Conservation (phyloP, 2,797 vertebrate species). For the Chiroxiphia lanceolata region DNA sequence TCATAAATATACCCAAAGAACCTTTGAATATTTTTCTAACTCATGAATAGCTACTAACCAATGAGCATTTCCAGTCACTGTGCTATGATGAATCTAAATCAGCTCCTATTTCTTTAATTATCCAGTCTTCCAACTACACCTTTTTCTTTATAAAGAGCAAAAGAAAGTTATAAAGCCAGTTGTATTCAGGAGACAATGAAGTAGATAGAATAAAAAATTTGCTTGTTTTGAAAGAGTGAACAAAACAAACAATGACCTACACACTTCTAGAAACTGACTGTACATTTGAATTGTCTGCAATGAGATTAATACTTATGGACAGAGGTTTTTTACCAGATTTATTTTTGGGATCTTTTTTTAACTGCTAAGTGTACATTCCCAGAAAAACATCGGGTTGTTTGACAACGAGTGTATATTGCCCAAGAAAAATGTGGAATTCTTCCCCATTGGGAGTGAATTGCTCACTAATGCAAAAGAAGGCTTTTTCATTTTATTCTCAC, state of each 20-base stretch:
- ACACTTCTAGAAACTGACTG: not conserved
- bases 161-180: not conserved
- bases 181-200: not conserved
- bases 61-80: not conserved
- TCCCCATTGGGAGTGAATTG: not conserved
- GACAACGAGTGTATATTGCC: not conserved
- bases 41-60: not conserved
- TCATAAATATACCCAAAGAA: not conserved
- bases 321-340: not conserved
- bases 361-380: not conserved
- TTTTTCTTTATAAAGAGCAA: not conserved
- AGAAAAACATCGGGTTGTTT: not conserved
- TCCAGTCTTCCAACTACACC: not conserved
- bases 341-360: fast-evolving
- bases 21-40: not conserved
- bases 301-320: not conserved
- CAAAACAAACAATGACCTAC: not conserved
- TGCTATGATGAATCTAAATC: not conserved
- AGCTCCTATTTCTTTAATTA: not conserved
- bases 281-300: not conserved
- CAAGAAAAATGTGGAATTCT: not conserved
- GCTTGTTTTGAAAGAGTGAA: not conserved
- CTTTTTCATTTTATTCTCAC: not conserved
- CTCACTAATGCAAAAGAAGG: not conserved
- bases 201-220: not conserved